A percentile compares a stretch with the other conserved stretches of the same genome.
These are phyloP conservation scores for Phorcus lineatus DNA, from an alignment of 2,888 invertebrate genomes.

Conservation along the genomic window DNA sequence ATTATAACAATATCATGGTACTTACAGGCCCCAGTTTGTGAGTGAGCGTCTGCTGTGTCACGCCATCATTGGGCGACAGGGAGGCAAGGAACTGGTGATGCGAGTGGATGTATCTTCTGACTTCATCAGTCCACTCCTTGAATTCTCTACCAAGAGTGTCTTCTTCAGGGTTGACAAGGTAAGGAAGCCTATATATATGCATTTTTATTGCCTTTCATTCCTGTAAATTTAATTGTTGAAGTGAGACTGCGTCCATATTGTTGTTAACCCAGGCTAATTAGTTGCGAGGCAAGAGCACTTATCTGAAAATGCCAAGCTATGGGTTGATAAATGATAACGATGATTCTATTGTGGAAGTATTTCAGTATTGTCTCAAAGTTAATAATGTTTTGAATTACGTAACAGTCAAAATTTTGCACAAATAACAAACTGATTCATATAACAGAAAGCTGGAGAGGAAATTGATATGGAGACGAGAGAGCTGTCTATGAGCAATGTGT, in stretches of 20 bases:
- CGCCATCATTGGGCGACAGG: conserved; percentile 75
- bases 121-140: conserved; percentile 75
- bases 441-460: conserved; percentile 61
- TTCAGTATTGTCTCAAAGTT: no score
- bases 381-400: no score
- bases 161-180: conserved; percentile 75
- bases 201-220: no score
- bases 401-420: no score
- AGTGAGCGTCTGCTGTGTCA: conserved; percentile 73
- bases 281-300: no score
- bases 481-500: conserved; percentile 72
- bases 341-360: no score
- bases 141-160: conserved; percentile 72
- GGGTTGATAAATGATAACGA: no score
- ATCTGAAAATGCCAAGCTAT: no score
- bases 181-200: neutral
- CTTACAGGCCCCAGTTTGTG: conserved; percentile 70
- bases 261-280: no score
- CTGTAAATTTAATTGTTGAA: no score
- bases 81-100: conserved; percentile 76
- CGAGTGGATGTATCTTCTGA: conserved; percentile 73
- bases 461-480: conserved; percentile 64
- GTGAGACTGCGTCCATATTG: no score
- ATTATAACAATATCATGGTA: neutral
- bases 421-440: neutral